Evolutionary conservation across 2,113 vertebrate genomes (phyloP).

Genomic region (Sterrhoptilus dennistouni): DNA sequence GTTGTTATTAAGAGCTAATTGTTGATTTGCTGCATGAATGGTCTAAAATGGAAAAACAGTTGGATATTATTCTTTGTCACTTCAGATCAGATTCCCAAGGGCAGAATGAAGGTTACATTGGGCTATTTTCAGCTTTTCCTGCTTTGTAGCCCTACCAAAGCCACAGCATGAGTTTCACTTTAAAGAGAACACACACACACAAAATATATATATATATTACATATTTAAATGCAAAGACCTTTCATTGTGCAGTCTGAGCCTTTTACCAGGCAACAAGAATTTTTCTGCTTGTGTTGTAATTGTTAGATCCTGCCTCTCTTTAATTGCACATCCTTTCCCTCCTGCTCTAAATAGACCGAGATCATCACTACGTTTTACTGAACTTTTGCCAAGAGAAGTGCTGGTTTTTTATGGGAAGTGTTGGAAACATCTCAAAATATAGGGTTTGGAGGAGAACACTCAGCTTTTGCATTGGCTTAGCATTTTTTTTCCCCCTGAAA

Average conservation of each 20-base stretch:
- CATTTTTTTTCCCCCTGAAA: background rate
- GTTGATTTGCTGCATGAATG: background rate
- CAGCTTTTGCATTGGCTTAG: background rate
- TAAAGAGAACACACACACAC: background rate
- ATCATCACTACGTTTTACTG: background rate
- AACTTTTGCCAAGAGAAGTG: conserved; percentile 5
- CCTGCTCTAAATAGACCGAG: background rate
- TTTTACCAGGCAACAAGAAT: background rate
- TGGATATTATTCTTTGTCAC: background rate
- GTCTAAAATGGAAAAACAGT: conserved; percentile 10
- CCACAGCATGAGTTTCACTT: background rate
- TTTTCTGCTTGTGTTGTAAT: background rate
- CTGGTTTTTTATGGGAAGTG: background rate
- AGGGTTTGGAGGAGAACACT: background rate
- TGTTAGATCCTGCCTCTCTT: background rate
- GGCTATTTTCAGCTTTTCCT: background rate
- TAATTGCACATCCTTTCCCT: background rate
- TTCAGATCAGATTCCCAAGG: background rate
- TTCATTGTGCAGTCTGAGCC: background rate
- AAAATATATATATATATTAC: background rate
- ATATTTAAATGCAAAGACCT: background rate
- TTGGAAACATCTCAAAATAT: conserved; percentile 15
- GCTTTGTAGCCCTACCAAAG: background rate
- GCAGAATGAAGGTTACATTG: background rate
- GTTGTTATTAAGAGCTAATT: background rate